Base-by-base conservation (phyloP, 2,113 vertebrate species). In the Phaethon lepturus region DNA sequence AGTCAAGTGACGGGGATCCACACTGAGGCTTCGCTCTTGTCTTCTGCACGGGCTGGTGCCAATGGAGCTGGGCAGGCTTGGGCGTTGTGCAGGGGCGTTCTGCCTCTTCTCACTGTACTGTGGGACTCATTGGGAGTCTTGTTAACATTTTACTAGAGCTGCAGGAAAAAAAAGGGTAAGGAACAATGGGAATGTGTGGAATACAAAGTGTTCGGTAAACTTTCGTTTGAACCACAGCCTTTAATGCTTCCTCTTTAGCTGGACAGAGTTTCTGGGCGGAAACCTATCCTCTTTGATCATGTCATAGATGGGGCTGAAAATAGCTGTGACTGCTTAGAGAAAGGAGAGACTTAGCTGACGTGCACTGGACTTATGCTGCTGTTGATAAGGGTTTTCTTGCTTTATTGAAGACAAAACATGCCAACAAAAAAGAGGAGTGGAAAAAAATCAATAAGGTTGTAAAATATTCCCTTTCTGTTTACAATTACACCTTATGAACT, bases 111-210 rank as follows among this genome's bases (percentile, higher is more conserved):
- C 6, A 2, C 49, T 29, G 13, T 1, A 13, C 78, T 3, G 6
- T 10, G 31, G 23, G 47, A 67, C 19, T 17, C 6, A 0, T 3
- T 12, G 33, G 38, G 56, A n/a, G 29, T 11, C 19, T 26, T 2
- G 24, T 71, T 76, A 9, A 53, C 16, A 0, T 84, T 87, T 45
- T 7, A 28, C 44, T 59, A 6, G 56, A 50, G 71, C 75, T 73
- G 42, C 83, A 6, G 52, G 83, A 2, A 23, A 45, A 45, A 31
- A 20, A 45, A 29, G 12, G 11, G 31, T 26, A 45, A 77, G 16
- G 59, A 94, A 86, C 79, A 94, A 86, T 83, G 75, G 68, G 80
- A 89, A 19, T 44, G 68, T 91, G 91, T 83, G 79, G 91, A 92
- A 83, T 53, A 53, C 71, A 4, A 13, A 87, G 47, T 33, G 9